A percentile compares a stretch with the other conserved stretches of the same genome.
These are phyloP conservation scores for Carettochelys insculpta DNA, from an alignment of 2,113 vertebrate genomes.

Conservation along the genomic window DNA sequence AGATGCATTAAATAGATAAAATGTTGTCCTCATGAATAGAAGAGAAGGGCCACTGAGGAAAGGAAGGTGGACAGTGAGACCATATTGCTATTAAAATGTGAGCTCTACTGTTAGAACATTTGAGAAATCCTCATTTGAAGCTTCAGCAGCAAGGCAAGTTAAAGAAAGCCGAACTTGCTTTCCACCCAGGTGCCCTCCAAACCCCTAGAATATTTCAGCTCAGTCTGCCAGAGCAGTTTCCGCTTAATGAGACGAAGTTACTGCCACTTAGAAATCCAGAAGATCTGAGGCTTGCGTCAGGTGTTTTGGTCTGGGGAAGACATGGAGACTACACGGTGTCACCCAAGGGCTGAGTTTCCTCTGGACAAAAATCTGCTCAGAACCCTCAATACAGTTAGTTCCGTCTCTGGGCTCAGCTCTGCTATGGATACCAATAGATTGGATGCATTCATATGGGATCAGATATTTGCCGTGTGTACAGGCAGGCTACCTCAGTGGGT, in stretches of 20 bases:
- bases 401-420: neutral
- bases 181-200: neutral
- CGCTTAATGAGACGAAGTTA: neutral
- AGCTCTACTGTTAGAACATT: neutral
- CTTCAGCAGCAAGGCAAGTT: neutral
- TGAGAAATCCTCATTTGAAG: neutral
- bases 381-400: neutral
- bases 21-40: neutral
- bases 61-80: neutral
- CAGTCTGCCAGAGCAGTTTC: neutral
- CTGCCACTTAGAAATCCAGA: neutral
- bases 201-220: neutral
- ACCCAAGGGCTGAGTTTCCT: neutral
- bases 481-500: neutral
- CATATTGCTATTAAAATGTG: neutral
- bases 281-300: constrained; percentile 2
- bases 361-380: neutral
- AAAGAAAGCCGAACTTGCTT: neutral
- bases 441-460: neutral
- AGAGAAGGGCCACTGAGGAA: neutral
- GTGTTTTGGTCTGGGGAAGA: neutral
- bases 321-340: neutral
- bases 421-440: neutral
- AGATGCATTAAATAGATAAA: neutral
- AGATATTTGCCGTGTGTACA: neutral